A percentile compares a stretch with the other conserved stretches of the same genome.
Conservation (phyloP, 2,113 vertebrate genomes). For the Tor tambroides region DNA sequence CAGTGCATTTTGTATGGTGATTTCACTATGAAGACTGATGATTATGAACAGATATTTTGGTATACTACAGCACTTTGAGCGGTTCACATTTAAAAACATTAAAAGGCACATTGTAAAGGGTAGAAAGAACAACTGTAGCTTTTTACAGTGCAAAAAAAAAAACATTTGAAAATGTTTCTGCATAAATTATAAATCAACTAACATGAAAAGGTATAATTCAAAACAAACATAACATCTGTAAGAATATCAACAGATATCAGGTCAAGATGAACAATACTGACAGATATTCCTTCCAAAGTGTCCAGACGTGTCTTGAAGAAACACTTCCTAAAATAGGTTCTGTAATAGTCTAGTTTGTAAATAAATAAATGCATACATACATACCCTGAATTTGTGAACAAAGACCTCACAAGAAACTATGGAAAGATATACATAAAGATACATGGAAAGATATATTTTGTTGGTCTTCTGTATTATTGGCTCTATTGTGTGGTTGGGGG, state of each 20-base stretch:
- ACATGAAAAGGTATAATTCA: not conserved
- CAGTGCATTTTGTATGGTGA: not conserved
- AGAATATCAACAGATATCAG: not conserved
- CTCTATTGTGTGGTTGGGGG: no score
- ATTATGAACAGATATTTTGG: conserved; percentile 2
- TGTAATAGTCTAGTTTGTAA: not conserved
- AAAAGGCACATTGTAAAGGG: not conserved
- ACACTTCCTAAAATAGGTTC: not conserved
- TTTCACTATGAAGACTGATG: not conserved
- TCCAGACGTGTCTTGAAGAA: not conserved
- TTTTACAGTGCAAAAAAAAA: no score
- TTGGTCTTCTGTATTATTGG: no score
- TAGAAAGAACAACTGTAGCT: not conserved
- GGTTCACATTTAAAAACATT: not conserved
- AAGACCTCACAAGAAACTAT: no score
- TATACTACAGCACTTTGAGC: not conserved
- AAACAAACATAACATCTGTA: not conserved
- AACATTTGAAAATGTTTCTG: not conserved
- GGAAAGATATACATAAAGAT: no score
- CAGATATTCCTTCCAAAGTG: not conserved
- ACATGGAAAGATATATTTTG: no score
- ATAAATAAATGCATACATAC: no score
- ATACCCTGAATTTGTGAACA: no score
- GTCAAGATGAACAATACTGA: not conserved
- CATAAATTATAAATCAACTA: not conserved